Percentiles rank a stretch among this genome's conserved stretches.
Conservation (phyloP, 2,113 vertebrate genomes). For the Butorides virescens region DNA sequence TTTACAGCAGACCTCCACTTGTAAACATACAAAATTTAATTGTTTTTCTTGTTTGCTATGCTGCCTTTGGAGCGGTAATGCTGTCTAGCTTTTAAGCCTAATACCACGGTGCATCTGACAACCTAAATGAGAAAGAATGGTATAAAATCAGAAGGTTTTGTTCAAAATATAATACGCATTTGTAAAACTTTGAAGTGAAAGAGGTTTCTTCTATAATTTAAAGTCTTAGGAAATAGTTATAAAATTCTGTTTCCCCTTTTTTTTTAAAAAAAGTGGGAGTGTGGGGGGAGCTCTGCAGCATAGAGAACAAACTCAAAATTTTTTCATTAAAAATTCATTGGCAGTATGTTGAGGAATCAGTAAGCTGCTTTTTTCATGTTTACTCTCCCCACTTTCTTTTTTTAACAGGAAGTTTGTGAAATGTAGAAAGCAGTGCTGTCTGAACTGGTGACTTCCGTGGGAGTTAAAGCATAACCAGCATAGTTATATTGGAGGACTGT, state of each 20-base stretch:
- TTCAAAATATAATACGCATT: background rate
- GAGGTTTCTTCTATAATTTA: background rate
- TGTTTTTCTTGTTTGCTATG: conserved; percentile 38
- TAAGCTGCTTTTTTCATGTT: background rate
- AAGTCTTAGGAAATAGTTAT: background rate
- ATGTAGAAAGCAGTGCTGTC: background rate
- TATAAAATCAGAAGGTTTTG: background rate
- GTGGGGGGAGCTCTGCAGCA: background rate
- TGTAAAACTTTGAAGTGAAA: background rate
- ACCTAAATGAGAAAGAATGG: background rate
- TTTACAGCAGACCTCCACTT: conserved; percentile 48
- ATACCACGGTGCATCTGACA: conserved; percentile 3
- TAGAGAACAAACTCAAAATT: background rate
- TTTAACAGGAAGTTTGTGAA: background rate
- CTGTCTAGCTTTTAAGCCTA: conserved; percentile 33
- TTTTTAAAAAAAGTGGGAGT: background rate
- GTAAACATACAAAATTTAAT: conserved; percentile 49
- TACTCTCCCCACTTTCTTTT: background rate
- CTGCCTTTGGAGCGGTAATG: background rate
- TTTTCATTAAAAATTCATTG: background rate
- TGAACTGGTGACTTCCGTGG: background rate
- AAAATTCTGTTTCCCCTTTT: background rate
- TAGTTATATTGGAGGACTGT: background rate
- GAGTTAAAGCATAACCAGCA: background rate
- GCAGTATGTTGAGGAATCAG: background rate